A percentile compares a stretch with the other conserved stretches of the same genome.
Evolutionary conservation across 2,888 invertebrate genomes (phyloP).

Genomic region (Amiota mariae): DNA sequence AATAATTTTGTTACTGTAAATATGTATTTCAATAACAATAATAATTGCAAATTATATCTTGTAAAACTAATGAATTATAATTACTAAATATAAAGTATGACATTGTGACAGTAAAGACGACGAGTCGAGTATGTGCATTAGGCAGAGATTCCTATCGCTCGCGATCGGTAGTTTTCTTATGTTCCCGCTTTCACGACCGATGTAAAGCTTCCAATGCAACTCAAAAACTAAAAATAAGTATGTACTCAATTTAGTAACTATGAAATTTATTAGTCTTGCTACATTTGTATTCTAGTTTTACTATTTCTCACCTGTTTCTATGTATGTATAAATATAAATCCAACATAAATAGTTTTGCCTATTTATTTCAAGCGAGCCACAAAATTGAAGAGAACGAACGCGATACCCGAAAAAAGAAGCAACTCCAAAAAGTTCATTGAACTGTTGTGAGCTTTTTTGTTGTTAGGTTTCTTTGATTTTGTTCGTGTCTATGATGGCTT

Average conservation of each 20-base stretch:
- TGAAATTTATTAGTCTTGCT: slow-evolving; percentile 32
- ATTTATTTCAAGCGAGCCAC: slow-evolving; percentile 32
- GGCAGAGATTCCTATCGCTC: background rate
- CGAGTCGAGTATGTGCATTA: too few species aligned
- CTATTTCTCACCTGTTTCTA: slow-evolving; percentile 15
- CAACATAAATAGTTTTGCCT: slow-evolving; percentile 53
- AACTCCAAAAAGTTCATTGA: slow-evolving; percentile 65
- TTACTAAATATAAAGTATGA: too few species aligned
- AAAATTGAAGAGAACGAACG: slow-evolving; percentile 23
- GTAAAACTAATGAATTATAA: too few species aligned
- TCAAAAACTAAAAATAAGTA: slow-evolving; percentile 26
- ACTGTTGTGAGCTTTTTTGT: slow-evolving; percentile 68
- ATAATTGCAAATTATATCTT: too few species aligned
- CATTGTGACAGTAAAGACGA: too few species aligned
- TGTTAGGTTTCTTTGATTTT: slow-evolving; percentile 62
- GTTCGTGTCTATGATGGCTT: slow-evolving; percentile 67
- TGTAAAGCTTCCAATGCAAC: slow-evolving; percentile 50
- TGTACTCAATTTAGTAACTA: slow-evolving; percentile 27
- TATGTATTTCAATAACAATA: too few species aligned
- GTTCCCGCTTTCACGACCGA: background rate
- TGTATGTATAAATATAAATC: slow-evolving; percentile 44
- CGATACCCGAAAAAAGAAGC: slow-evolving; percentile 38
- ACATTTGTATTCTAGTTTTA: slow-evolving; percentile 8
- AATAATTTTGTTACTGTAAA: too few species aligned
- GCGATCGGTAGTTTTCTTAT: background rate